Percentiles rank a stretch among this genome's conserved stretches.
phyloP scores from a whole-genome alignment of 2,797 vertebrate genomes.

The Moxostoma hubbsi region DNA sequence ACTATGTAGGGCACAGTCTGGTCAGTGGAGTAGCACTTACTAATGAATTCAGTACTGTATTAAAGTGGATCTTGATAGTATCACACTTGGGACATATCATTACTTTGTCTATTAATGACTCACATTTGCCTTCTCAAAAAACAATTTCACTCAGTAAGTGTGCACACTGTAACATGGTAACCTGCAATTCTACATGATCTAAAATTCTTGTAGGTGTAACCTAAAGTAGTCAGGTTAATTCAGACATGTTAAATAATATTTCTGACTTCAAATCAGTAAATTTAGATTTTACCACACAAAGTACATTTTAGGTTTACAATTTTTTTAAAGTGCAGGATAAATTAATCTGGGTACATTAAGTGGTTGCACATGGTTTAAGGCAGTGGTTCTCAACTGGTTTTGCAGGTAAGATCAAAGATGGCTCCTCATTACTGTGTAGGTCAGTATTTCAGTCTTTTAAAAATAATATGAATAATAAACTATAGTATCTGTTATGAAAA shows the following conservation, averaged over 20 bases:
- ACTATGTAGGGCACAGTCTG: conserved; percentile 37
- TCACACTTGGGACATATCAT: neutral
- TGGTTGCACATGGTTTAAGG: neutral
- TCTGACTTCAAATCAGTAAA: neutral
- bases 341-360: neutral
- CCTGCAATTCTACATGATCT: too few relatives aligned
- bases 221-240: too few relatives aligned
- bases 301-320: conserved; percentile 1
- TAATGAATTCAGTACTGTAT: conserved; percentile 46
- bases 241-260: too few relatives aligned
- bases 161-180: too few relatives aligned
- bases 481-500: too few relatives aligned
- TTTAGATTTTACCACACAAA: too few relatives aligned
- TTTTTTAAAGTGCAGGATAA: conserved; percentile 50
- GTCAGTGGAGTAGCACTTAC: conserved; percentile 38
- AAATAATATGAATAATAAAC: too few relatives aligned
- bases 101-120: neutral
- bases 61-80: conserved; percentile 40
- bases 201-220: too few relatives aligned
- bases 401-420: too few relatives aligned
- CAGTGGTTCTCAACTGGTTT: neutral
- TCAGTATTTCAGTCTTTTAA: too few relatives aligned
- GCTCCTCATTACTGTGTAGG: too few relatives aligned
- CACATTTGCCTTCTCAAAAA: neutral
- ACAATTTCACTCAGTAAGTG: conserved; percentile 47